A percentile compares a stretch with the other conserved stretches of the same genome.
phyloP scores from a whole-genome alignment of 2,113 vertebrate species.

The Heliornis fulica region DNA sequence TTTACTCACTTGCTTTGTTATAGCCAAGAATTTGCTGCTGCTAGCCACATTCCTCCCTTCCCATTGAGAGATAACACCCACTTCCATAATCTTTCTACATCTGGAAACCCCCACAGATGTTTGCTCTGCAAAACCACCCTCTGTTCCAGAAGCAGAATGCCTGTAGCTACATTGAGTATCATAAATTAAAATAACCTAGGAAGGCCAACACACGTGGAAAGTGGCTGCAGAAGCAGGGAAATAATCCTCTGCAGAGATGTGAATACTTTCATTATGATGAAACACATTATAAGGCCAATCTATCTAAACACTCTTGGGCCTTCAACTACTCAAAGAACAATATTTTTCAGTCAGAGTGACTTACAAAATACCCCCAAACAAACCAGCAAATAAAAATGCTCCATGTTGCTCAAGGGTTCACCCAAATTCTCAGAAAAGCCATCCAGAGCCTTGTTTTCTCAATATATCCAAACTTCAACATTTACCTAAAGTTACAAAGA shows the following conservation, averaged over 20 bases:
- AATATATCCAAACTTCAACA: background rate
- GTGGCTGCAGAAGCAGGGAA: background rate
- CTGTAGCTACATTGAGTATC: background rate
- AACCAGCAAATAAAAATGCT: background rate
- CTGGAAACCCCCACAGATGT: constrained; percentile 54
- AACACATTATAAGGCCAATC: background rate
- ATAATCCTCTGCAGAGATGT: background rate
- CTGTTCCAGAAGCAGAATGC: constrained; percentile 2
- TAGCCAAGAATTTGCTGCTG: constrained; percentile 2
- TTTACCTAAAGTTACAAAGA: background rate
- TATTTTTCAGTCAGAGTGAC: background rate
- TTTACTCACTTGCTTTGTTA: background rate
- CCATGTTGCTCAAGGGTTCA: background rate
- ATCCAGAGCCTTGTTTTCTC: background rate
- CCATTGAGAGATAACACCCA: constrained; percentile 44
- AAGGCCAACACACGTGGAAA: background rate
- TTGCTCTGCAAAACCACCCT: background rate
- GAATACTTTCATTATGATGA: background rate
- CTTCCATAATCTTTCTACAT: constrained; percentile 19
- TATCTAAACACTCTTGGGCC: background rate
- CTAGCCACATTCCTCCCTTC: constrained; percentile 19
- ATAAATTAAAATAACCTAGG: constrained; percentile 23
- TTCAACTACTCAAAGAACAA: background rate
- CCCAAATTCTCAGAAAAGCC: background rate
- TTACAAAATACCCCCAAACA: background rate